phyloP scores from a whole-genome alignment of 2,113 vertebrate species.

The Oplegnathus fasciatus region DNA sequence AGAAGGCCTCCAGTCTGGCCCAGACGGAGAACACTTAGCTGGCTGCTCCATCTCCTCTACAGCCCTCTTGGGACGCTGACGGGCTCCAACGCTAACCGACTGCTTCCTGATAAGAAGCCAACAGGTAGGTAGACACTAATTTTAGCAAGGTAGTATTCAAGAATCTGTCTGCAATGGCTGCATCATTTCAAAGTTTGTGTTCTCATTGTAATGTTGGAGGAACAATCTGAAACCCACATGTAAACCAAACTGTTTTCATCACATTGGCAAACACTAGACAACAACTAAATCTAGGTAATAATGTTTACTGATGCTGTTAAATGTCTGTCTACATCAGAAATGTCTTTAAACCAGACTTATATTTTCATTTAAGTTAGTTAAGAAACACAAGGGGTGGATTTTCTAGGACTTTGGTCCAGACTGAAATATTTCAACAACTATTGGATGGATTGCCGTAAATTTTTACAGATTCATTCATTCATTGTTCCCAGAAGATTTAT shows the following conservation, averaged over 20 bases:
- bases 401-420: not conserved
- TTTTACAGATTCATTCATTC: not conserved
- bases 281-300: not conserved
- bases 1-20: conserved; percentile 24
- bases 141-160: not conserved
- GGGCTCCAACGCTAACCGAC: not conserved
- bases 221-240: not conserved
- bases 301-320: not conserved
- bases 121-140: not conserved
- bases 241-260: too few species aligned
- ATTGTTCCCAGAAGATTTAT: not conserved
- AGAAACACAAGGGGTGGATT: too few species aligned
- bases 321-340: not conserved
- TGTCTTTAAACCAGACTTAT: not conserved
- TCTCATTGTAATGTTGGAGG: not conserved
- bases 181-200: not conserved
- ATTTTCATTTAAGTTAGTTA: not conserved
- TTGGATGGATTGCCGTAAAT: not conserved
- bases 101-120: not conserved
- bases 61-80: conserved; percentile 5
- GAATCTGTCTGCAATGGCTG: not conserved
- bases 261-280: not conserved
- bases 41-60: conserved; percentile 20
- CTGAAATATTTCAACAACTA: not conserved
- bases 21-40: conserved; percentile 27